A percentile compares a stretch with the other conserved stretches of the same genome.
Evolutionary conservation across 2,888 invertebrate genomes (phyloP).

Genomic region (Ectropis crepuscularia): DNA sequence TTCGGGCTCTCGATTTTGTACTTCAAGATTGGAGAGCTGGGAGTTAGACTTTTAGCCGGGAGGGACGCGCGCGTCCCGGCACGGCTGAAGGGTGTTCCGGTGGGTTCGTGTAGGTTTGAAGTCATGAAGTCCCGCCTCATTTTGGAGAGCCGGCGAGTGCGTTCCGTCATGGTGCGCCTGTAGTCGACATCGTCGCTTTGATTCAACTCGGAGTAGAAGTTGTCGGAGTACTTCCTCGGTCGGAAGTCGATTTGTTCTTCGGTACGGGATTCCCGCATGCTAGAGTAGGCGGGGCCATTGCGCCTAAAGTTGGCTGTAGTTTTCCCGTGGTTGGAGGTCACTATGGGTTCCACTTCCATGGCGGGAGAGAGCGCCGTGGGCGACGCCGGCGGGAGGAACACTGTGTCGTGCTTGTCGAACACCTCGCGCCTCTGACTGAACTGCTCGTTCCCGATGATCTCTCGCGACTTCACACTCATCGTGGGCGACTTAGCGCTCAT

Average conservation of each 20-base stretch:
- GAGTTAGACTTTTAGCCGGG: slow-evolving; percentile 63
- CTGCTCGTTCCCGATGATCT: slow-evolving; percentile 79
- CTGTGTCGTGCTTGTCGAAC: slow-evolving; percentile 81
- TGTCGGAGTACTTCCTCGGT: slow-evolving; percentile 78
- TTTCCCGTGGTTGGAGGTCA: slow-evolving; percentile 78
- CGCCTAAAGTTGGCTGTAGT: slow-evolving; percentile 78
- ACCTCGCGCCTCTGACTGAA: slow-evolving; percentile 82
- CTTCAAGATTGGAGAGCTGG: slow-evolving; percentile 50
- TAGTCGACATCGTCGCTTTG: slow-evolving; percentile 79
- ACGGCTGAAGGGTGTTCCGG: slow-evolving; percentile 65
- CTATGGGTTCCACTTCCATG: slow-evolving; percentile 68
- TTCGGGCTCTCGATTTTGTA: slow-evolving; percentile 80
- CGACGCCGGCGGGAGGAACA: slow-evolving; percentile 74
- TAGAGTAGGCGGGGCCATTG: slow-evolving; percentile 74
- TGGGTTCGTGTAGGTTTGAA: slow-evolving; percentile 77
- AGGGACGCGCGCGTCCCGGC: slow-evolving; percentile 72
- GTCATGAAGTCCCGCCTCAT: slow-evolving; percentile 75
- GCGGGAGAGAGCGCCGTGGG: slow-evolving; percentile 59
- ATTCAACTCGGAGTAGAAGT: slow-evolving; percentile 75
- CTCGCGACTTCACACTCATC: slow-evolving; percentile 77
- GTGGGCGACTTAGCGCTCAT: slow-evolving; percentile 81
- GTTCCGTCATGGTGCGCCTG: slow-evolving; percentile 73
- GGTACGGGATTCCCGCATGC: slow-evolving; percentile 75
- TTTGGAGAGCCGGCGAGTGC: slow-evolving; percentile 75
- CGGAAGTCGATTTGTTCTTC: slow-evolving; percentile 73